Evolutionary conservation across 2,113 vertebrate genomes (phyloP).

Genomic region (Dryoscopus gambensis): DNA sequence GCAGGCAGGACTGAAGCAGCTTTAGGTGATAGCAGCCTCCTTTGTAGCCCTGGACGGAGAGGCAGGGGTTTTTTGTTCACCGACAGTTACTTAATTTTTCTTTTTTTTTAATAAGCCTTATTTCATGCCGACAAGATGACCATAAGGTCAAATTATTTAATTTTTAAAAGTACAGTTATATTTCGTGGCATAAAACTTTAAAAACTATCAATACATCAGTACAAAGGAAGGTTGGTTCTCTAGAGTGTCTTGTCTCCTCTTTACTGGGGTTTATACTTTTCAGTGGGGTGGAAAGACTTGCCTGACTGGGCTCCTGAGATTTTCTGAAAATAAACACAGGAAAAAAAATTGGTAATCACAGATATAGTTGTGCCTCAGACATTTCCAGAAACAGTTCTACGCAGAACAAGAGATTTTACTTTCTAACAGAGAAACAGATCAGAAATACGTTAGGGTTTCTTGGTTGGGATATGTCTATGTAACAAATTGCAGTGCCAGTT

Average conservation of each 20-base stretch:
- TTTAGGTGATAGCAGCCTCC: too few relatives aligned
- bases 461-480: background rate
- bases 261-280: background rate
- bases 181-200: background rate
- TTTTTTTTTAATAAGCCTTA: background rate
- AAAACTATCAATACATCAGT: background rate
- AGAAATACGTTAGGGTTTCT: background rate
- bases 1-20: too few relatives aligned
- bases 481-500: background rate
- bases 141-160: background rate
- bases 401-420: background rate
- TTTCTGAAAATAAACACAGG: background rate
- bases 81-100: background rate
- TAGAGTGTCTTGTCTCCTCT: background rate
- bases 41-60: too few relatives aligned
- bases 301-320: background rate
- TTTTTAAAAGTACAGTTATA: background rate
- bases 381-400: background rate
- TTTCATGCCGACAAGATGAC: background rate
- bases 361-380: background rate
- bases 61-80: too few relatives aligned
- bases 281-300: accelerated
- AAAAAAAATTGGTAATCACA: background rate
- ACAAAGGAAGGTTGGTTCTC: background rate
- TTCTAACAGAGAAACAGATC: background rate